A percentile compares a stretch with the other conserved stretches of the same genome.
Conservation (phyloP, 2,797 vertebrate genomes). For the Pteronotus mesoamericanus region DNA sequence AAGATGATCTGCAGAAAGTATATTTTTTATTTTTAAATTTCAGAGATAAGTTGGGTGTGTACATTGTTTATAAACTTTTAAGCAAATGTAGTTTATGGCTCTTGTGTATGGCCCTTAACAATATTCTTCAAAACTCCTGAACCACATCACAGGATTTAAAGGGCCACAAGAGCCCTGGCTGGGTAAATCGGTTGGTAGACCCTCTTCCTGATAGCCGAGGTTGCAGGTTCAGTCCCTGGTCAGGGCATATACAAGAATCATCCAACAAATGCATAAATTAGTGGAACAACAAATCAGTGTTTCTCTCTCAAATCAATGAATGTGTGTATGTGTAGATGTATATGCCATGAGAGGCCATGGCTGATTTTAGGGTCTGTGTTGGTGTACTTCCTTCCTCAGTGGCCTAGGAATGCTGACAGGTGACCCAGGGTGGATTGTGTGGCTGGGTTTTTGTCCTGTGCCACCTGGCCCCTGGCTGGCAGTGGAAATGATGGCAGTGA, state of each 20-base stretch:
- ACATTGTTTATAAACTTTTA: not conserved
- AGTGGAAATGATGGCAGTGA: not conserved
- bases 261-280: too few relatives aligned
- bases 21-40: slow-evolving; percentile 26
- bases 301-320: too few relatives aligned
- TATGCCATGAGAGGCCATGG: not conserved
- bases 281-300: too few relatives aligned
- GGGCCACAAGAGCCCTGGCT: not conserved
- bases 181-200: too few relatives aligned
- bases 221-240: too few relatives aligned
- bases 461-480: not conserved
- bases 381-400: not conserved
- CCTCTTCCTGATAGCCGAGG: too few relatives aligned
- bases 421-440: not conserved
- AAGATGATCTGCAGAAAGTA: not conserved
- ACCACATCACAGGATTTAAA: not conserved
- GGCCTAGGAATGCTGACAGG: not conserved
- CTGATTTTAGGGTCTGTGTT: not conserved
- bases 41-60: not conserved
- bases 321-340: too few relatives aligned
- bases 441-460: not conserved
- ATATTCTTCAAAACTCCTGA: not conserved
- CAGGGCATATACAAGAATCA: too few relatives aligned
- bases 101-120: not conserved
- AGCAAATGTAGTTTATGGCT: not conserved